Evolutionary conservation across 1,140 invertebrate genomes (phyloP), one percentile per base, ranked within the genome.

Genomic region (Wasmannia auropunctata): DNA sequence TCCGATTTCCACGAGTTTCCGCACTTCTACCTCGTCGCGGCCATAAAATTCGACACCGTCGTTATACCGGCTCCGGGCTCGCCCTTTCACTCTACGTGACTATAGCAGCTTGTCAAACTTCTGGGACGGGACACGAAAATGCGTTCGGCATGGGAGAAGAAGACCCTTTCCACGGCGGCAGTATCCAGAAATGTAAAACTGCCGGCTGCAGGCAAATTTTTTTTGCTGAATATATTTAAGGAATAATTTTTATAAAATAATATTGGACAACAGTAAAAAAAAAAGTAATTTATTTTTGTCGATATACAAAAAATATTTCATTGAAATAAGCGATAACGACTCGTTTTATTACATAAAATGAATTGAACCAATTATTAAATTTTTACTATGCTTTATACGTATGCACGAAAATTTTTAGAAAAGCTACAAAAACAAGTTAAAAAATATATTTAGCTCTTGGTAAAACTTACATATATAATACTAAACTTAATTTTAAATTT

Each of bases 1-100:
- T 85, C 83, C 56, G 60, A 85, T 85, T 85, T 85, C 81, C 72
- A 76, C 56, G 40, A 85, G 60, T 85, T 76, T 85, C 34, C 83
- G 31, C 19, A 37, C 58, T 63, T 51, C 31, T 40, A 22, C 22
- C 56, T 63, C 11, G 22, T 2, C 19, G 40, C 49, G 25, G 31
- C 49, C 37, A 51, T 85, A 65, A 79, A 85, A 79, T 62, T 79
- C 49, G 72, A 63, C 60, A 85, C 67, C 25, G 37, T 34, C 43
- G n/a, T 37, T 40, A 14, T 79, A 14, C 19, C 28, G 28, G 40
- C 43, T 49, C 43, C 19, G n/a, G 28, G 40, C 43, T 49, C 43
- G 76, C 43, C 56, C 34, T 80, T 80, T 80, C 60, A 79, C 31
- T 43, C 34, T 62, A 43, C 31, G n/a, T 34, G 76, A 34, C 14